Evolutionary conservation across 2,888 invertebrate species (phyloP), one percentile per base, ranked within the genome.

Genomic region (Sarcophaga rosellei): DNA sequence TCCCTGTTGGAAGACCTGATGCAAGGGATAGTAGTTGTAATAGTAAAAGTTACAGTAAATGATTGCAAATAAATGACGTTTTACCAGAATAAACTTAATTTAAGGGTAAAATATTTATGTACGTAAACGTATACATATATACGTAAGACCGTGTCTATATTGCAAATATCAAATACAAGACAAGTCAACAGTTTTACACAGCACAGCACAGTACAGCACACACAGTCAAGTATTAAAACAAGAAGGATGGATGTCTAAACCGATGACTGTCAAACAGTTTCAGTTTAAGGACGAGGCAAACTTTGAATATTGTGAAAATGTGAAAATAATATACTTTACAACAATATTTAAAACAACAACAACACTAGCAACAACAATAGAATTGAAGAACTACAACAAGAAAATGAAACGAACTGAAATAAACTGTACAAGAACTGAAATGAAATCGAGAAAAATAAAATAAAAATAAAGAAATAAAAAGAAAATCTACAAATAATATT

Each of bases 21-120:
- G 15, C 57, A 8, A 25, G 4, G 3, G 11, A 20, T 20, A 53
- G 47, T 62, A 69, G 17, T 20, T 35, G 62, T 47, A 65, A 61
- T 88, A 85, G 85, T 53, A 72, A 88, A 88, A 88, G 88, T 88
- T 90, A 88, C 89, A 88, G 88, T 88, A 90, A 89, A 89, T 89
- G 90, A 89, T 89, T 88, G 85, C 87, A 89, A 89, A 88, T 90
- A 91, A 90, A 87, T 90, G 91, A 90, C 90, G 89, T 90, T 76
- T 90, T 86, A 77, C 77, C 62, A 79, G 89, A 90, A 88, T 89
- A 89, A 89, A 87, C 88, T 85, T 86, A 69, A 81, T 81, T 88
- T 88, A 88, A 88, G 88, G 88, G 86, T 78, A 84, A 83, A 72
- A 80, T 85, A 66, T 83, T 66, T 68, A 21, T 66, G 45, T 47